Evolutionary conservation across 2,888 invertebrate genomes (phyloP), one percentile per base, ranked within the genome.

Genomic region (Amaurobius ferox): DNA sequence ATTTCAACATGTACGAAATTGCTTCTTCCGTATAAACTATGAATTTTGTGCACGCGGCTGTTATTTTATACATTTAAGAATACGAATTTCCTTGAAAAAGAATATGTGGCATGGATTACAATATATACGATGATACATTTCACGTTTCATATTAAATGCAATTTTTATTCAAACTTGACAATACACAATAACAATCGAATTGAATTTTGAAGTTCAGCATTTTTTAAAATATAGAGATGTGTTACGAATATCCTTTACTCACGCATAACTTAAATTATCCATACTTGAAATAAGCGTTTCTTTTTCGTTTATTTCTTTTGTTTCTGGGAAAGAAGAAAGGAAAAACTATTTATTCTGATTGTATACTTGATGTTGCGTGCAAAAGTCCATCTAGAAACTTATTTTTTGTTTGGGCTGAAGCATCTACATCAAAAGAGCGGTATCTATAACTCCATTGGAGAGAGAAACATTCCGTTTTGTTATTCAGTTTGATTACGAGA

Each of bases 231-330:
- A 16, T 55, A 23, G 1, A 55, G 55, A 55, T 23, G 6, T 19
- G 55, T 55, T 55, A 55, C 23, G 23, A 55, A 55, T 55, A 23
- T 55, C 19, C 23, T 55, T 55, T 55, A n/a, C 55, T 55, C 55
- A 55, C 55, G 55, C 55, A 55, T 5, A 55, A 5, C 55, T 55
- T 55, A 55, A 55, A 55, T 55, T 55, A 55, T 55, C 55, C 19
- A 55, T 55, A 55, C 55, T 23, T 55, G 5, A 23, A 55, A 1
- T 3, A 23, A 55, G 23, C 55, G 3, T 55, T 23, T 55, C 55
- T 9, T 35, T 9, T 35, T 35, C 16, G 3, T 23, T 23, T 44
- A 2, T 6, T 55, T 55, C 55, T 6, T 3, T 55, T 23, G 55
- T 55, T 19, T 23, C 23, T 55, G 19, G 23, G 23, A 23, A 55